Base-by-base conservation (phyloP, 2,888 invertebrate species). In the Resseliella maxima region DNA sequence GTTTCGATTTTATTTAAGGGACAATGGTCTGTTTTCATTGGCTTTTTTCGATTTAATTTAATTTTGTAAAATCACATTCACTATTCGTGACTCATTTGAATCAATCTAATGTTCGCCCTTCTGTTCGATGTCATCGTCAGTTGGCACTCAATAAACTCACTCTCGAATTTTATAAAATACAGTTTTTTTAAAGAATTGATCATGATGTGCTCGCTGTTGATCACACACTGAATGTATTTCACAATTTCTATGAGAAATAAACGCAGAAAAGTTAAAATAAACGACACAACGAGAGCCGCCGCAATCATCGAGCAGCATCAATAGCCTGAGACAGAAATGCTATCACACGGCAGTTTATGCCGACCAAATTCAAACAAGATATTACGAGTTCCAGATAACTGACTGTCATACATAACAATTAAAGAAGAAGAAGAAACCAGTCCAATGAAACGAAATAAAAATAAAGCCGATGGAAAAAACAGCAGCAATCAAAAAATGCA, bases 381-480 rank as follows among this genome's bases (percentile, higher is more conserved):
- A 72, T 72, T 72, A 72, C 72, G 15, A 35, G 31, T 72, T 72
- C 72, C 72, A 72, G 72, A 72, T 72, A 72, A 72, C 72, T 72
- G 31, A 72, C 72, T 31, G 50, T 8, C 50, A 50, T 21, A 50
- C 50, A 50, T 3, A 50, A 72, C 72, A 72, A 72, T 72, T 72
- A 72, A 72, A 72, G 72, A 35, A 72, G 72, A 35, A 72, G 72
- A 72, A 72, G 72, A 72, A 72, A 72, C 72, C 72, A 72, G 72
- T 72, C 72, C 72, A 31, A 50, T 50, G 46, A 50, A 31, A 12
- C 1, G 72, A 72, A 35, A 72, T 72, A 72, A 72, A 72, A 72
- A 31, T n/a, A 27, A 15, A 35, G 31, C 2, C 31, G 72, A 18
- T 15, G 31, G 15, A 27, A 35, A 27, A 15, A 35, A 72, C 27